Base-by-base conservation (phyloP, 2,888 invertebrate species). In the Pandemis corylana region DNA sequence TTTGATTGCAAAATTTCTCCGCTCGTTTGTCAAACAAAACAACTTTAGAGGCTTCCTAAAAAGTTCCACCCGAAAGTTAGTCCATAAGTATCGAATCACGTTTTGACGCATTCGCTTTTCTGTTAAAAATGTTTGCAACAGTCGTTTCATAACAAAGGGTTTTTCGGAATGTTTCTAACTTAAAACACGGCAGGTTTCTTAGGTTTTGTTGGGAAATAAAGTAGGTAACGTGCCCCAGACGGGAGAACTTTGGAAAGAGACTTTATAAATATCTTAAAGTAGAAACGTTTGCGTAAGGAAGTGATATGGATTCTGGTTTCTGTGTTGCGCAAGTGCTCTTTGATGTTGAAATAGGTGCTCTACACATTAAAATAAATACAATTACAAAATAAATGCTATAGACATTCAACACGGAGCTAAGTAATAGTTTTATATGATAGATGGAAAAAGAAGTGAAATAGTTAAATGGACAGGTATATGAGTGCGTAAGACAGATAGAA, bases 111-210 rank as follows among this genome's bases (percentile, higher is more conserved):
- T 36, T 36, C 28, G 28, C 28, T 4, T 59, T 12, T 28, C 12
- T 13, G 4, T 36, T 41, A 62, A 36, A 41, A 13, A 44, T 41
- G 12, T 41, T 62, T 41, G 5, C 41, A 42, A 41, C 10, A 44
- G 44, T 44, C 20, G 1, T 44, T 64, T 20, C 7, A 5, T 10
- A 5, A 65, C 28, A 28, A 28, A 10, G 20, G 44, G 36, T n/a
- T 28, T 46, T 53, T 68, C 63, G 41, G 46, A 6, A 46, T 7
- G 13, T 56, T 56, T 44, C 46, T 4, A 72, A 51, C 51, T 72
- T 68, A 28, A 0, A 0, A 7, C 51, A 42, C n/a, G 13, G 42
- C 20, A 13, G n/a, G 42, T 72, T 68, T 12, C 3, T 51, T n/a
- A 20, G 41, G 66, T 41, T 53, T 67, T n/a, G 12, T 36, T 36